Conservation (phyloP, 2,113 vertebrate genomes). For the Ictalurus furcatus region DNA sequence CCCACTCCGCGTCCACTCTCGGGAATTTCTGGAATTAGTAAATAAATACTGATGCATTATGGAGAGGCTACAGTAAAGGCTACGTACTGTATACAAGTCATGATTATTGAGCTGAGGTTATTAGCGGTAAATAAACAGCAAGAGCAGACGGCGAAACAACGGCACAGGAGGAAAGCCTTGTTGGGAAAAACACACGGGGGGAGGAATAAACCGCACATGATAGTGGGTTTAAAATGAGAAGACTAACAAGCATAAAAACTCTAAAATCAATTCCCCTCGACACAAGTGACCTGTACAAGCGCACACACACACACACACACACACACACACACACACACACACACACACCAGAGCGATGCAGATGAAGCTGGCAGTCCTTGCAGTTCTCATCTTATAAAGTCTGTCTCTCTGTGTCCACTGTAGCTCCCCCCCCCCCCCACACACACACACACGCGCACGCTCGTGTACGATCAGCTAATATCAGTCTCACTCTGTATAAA, state of each 20-base stretch:
- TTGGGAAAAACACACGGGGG: conserved; percentile 1
- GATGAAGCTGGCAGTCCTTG: neutral
- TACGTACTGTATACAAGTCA: conserved; percentile 54
- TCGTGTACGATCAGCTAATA: neutral
- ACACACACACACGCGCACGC: neutral
- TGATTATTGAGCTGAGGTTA: conserved; percentile 51
- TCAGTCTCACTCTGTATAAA: neutral
- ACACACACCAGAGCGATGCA: conserved; percentile 15
- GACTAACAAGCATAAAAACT: conserved; percentile 48
- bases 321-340: neutral
- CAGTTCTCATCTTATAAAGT: conserved; percentile 34
- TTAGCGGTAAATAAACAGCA: conserved; percentile 32
- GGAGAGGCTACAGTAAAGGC: conserved; percentile 50
- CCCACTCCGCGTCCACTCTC: neutral
- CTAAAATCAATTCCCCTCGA: conserved; percentile 37
- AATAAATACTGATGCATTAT: conserved; percentile 41
- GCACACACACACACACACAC: neutral
- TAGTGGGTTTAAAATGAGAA: conserved; percentile 42
- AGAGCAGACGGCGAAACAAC: neutral
- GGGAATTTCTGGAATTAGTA: conserved; percentile 12
- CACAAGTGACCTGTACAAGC: conserved; percentile 53
- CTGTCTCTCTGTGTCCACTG: neutral
- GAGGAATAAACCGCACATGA: conserved; percentile 37
- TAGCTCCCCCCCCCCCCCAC: neutral
- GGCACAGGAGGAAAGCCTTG: conserved; percentile 17